These are phyloP conservation scores for Cinclus mexicanus DNA, from an alignment of 2,113 vertebrate species.

Conservation along the genomic window DNA sequence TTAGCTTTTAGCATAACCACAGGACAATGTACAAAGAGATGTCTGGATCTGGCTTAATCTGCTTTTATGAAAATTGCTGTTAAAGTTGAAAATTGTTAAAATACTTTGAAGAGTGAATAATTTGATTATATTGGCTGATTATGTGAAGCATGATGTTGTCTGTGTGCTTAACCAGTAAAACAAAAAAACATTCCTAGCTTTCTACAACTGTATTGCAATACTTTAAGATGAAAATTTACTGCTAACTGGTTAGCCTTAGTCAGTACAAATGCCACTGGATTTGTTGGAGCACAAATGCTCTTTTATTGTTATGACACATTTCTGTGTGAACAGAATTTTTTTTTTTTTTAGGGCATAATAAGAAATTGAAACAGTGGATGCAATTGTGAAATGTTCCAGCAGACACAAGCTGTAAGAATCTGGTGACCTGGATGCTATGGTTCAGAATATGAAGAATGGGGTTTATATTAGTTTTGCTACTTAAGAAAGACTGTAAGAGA, in stretches of 20 bases:
- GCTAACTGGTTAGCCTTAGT: background rate
- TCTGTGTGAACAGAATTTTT: background rate
- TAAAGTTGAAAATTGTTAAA: background rate
- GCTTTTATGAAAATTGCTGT: background rate
- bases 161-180: background rate
- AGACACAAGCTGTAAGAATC: background rate
- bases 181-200: background rate
- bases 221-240: background rate
- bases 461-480: background rate
- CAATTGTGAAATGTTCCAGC: background rate
- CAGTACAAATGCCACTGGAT: background rate
- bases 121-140: background rate
- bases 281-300: background rate
- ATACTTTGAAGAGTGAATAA: background rate
- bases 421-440: background rate
- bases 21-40: background rate
- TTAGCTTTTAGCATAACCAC: background rate
- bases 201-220: background rate
- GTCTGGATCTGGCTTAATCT: background rate
- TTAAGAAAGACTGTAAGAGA: background rate
- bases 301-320: constrained; percentile 6
- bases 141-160: background rate
- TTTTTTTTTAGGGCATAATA: background rate
- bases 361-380: background rate
- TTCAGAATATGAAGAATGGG: background rate